Base-by-base conservation (phyloP, 2,113 vertebrate genomes). In the Callochromis pleurospilus region DNA sequence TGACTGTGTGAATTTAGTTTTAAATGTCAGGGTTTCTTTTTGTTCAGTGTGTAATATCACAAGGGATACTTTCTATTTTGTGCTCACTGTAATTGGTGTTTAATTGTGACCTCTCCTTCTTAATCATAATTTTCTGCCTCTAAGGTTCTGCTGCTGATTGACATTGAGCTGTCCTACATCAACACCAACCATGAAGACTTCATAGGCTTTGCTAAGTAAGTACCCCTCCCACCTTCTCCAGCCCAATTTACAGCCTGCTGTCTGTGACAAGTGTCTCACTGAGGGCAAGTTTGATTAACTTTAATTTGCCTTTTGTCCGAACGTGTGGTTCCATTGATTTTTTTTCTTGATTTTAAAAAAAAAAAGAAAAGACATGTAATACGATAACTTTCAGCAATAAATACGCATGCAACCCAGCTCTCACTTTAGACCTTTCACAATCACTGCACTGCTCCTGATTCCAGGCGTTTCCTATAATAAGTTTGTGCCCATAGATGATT, bases 121-220 rank as follows among this genome's bases (percentile, higher is more conserved):
- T 91, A 90, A 91, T 90, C 42, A 68, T 53, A 36, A 84, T 91
- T 70, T 85, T 93, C 82, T 93, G 83, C 84, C 60, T 90, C 58
- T 89, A 92, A 99, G 98, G 97, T 99, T 49, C 97, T 99, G 70
- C 96, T 99, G 83, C 96, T 99, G 91, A 99, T 99, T 21, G 98
- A 99, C 96, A 98, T 98, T 10, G 98, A 99, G 94, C 96, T 98
- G 92, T 98, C 98, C 13, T 99, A 99, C 96, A 99, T 99, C 96
- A 99, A 99, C 97, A 99, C 98, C 15, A 99, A 99, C 95, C 98
- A 99, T 1, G 98, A 99, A 79, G 98, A 99, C 95, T 99, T 99
- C 96, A 99, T 99, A 10, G 98, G 98, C 47, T 99, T 99, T 54
- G 98, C 98, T 90, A 99, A 99, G 98, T 99, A 95, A 62, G 98